Conservation (phyloP, 2,113 vertebrate genomes). For the Anolis carolinensis region DNA sequence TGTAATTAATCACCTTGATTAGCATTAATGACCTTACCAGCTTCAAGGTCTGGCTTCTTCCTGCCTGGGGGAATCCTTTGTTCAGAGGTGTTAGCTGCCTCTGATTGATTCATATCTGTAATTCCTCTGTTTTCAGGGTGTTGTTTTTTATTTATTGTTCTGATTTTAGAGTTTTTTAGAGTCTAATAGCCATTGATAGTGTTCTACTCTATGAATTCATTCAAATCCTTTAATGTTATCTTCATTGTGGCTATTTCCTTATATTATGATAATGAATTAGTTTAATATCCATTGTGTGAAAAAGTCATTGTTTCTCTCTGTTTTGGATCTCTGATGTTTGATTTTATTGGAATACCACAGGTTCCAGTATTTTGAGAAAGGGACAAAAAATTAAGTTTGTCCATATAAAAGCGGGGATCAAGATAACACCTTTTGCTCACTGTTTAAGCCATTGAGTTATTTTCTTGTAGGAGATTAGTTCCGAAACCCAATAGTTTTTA, state of each 20-base stretch:
- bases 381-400: too few species aligned
- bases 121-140: too few species aligned
- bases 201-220: background rate
- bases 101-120: too few species aligned
- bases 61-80: too few species aligned
- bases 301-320: background rate
- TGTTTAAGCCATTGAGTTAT: background rate
- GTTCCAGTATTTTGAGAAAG: too few species aligned
- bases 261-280: background rate
- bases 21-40: too few species aligned
- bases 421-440: background rate
- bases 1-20: too few species aligned
- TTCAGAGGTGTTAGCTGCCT: too few species aligned
- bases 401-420: background rate
- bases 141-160: too few species aligned
- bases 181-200: background rate
- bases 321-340: background rate
- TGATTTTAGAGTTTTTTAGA: too few species aligned
- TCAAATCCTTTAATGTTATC: background rate
- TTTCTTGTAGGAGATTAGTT: background rate
- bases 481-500: background rate
- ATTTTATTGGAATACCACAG: background rate
- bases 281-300: background rate
- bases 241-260: background rate
- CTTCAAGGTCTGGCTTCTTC: too few species aligned